Evolutionary conservation across 1,140 invertebrate genomes (phyloP).

Genomic region (Galendromus occidentalis): DNA sequence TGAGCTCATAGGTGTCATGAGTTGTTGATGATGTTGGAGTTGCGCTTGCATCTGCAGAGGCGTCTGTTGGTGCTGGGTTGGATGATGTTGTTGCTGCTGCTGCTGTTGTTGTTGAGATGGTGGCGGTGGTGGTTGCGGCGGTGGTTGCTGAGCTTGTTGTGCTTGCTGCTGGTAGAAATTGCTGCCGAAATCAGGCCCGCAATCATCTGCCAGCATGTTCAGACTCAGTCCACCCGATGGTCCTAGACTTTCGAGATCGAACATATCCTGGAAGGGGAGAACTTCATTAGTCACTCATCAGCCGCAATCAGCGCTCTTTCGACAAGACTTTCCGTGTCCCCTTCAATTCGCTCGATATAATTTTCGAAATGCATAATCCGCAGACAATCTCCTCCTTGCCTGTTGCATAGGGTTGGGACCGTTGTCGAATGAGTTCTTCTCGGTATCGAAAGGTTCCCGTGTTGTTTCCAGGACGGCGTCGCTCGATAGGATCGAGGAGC

Average conservation of each 20-base stretch:
- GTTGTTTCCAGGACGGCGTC: neutral
- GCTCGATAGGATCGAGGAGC: neutral
- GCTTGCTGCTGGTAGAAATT: no score
- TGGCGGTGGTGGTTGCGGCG: constrained; percentile 16
- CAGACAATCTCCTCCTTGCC: no score
- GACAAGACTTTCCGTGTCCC: no score
- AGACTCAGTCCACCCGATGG: neutral
- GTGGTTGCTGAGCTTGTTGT: neutral
- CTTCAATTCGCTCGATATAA: no score
- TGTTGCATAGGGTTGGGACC: no score
- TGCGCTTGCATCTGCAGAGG: no score
- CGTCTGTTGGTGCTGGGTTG: no score
- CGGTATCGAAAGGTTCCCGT: neutral
- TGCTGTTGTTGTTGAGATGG: constrained; percentile 16
- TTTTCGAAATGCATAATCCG: no score
- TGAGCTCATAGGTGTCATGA: no score
- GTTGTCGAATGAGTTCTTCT: neutral
- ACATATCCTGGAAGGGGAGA: constrained; percentile 14
- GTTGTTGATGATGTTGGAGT: no score
- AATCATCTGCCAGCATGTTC: constrained; percentile 10
- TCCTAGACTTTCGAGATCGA: constrained; percentile 3
- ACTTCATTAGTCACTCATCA: no score
- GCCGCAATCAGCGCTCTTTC: no score
- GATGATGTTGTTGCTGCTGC: constrained; percentile 15
- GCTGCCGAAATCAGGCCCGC: neutral